phyloP scores from a whole-genome alignment of 2,113 vertebrate genomes.

The Macrotus californicus region DNA sequence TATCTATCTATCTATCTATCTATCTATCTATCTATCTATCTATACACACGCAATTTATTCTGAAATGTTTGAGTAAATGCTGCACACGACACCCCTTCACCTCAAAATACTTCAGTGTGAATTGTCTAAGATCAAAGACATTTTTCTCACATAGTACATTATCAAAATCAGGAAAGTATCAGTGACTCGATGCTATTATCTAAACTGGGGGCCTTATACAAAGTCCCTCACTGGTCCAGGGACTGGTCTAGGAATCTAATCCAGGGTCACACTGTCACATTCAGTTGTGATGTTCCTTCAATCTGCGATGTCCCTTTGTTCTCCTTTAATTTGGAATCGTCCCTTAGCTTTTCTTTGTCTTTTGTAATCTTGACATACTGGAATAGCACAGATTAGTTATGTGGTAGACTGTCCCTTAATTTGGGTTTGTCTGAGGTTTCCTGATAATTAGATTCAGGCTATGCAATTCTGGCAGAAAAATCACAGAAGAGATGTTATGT shows the following conservation, averaged over 20 bases:
- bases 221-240: background rate
- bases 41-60: background rate
- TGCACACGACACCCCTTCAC: background rate
- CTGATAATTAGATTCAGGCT: conserved; percentile 54
- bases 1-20: background rate
- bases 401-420: conserved; percentile 34
- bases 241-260: background rate
- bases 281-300: background rate
- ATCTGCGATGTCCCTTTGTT: background rate
- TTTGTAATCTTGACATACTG: conserved; percentile 33
- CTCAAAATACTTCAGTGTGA: background rate
- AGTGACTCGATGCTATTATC: background rate
- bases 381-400: conserved; percentile 3
- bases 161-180: background rate
- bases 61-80: background rate
- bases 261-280: too few relatives aligned
- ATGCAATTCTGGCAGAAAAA: conserved; percentile 29
- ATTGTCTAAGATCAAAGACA: background rate
- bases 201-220: background rate
- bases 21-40: background rate
- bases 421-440: conserved; percentile 53
- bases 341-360: background rate
- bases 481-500: background rate
- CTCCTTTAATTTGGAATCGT: background rate
- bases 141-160: background rate